Conservation (phyloP, 2,888 invertebrate genomes). For the Sminthurides aquaticus region DNA sequence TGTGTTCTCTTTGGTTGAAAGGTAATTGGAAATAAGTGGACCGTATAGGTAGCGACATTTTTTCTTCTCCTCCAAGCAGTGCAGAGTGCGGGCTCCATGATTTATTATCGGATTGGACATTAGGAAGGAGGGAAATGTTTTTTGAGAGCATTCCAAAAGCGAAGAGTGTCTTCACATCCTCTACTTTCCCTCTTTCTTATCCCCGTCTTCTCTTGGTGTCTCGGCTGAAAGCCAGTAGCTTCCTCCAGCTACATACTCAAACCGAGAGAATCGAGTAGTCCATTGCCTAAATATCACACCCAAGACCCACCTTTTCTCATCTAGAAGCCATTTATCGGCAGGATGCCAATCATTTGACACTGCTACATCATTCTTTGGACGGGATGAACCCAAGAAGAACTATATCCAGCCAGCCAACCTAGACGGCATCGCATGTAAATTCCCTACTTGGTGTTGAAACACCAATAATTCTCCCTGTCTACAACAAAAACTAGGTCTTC, state of each 20-base stretch:
- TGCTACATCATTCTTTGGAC: too few relatives aligned
- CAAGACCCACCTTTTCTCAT: neutral
- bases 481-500: too few relatives aligned
- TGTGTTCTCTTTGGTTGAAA: slow-evolving; percentile 32
- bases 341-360: neutral
- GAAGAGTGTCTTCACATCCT: slow-evolving; percentile 7
- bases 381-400: too few relatives aligned
- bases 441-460: too few relatives aligned
- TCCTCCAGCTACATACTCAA: too few relatives aligned
- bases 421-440: too few relatives aligned
- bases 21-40: slow-evolving; percentile 41
- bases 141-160: slow-evolving; percentile 25
- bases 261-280: too few relatives aligned
- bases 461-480: too few relatives aligned
- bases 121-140: slow-evolving; percentile 22
- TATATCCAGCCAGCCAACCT: too few relatives aligned
- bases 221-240: neutral
- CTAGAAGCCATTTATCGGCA: neutral
- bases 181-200: neutral
- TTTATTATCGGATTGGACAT: slow-evolving; percentile 36
- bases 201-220: neutral
- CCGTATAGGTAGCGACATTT: slow-evolving; percentile 34
- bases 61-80: slow-evolving; percentile 23
- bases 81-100: slow-evolving; percentile 19
- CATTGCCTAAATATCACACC: neutral